Base-by-base conservation (phyloP, 2,797 vertebrate genomes). In the Crocidura indochinensis region DNA sequence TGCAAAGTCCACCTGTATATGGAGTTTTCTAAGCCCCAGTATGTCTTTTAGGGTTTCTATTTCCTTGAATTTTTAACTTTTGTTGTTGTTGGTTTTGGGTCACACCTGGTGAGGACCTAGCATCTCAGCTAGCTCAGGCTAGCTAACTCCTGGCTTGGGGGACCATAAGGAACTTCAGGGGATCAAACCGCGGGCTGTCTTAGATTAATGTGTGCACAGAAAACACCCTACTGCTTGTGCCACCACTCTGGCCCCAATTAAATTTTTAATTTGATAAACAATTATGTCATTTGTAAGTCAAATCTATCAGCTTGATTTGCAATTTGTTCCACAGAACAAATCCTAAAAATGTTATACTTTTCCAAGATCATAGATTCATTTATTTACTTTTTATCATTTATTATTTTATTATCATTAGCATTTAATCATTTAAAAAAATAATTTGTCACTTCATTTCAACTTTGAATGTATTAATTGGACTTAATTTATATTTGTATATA, bases 231-330 rank as follows among this genome's bases (percentile, higher is more conserved):
- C 38, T 38, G 38, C 38, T 38, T 38, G 38, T 38, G 38, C 38
- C 38, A 38, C 38, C 38, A 38, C 38, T 38, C 38, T 38, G 2
- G 2, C 38, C 38, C 38, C 38, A 38, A 38, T 38, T 38, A 5
- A 38, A 26, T 22, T 79, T 92, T 78, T 64, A 68, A 47, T 53
- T 64, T 27, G 11, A 26, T 64, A 64, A 71, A 72, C 24, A 76
- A 65, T 90, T 75, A 47, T 49, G 27, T 84, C 10, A 51, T 87
- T 87, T 84, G 51, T 27, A 56, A 79, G 14, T 76, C 27, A 84
- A 60, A 84, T 60, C 26, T 65, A 56, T 90, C 10, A 51, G 8
- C 10, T 26, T 26, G 38, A 20, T 71, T 27, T 53, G 46, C 72
- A 65, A 75, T 65, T 80, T 31, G 0, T 84, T 87, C 26, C 38